phyloP scores from a whole-genome alignment of 2,797 vertebrate genomes.

The Ficedula albicollis region DNA sequence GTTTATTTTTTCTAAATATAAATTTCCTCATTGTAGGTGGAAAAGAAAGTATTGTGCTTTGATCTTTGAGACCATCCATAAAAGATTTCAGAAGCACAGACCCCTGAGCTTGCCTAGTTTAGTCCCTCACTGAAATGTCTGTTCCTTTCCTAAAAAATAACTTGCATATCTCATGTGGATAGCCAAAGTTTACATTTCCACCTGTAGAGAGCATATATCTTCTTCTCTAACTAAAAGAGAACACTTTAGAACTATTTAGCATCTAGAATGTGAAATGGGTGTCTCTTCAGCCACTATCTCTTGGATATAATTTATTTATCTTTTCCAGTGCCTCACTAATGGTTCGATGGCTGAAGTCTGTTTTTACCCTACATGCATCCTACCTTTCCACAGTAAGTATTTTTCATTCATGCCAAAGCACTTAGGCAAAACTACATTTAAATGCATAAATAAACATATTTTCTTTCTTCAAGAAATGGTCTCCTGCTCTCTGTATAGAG shows the following conservation, averaged over 20 bases:
- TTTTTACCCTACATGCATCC: constrained; percentile 90
- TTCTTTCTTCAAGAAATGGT: neutral
- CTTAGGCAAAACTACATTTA: neutral
- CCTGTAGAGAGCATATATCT: no score
- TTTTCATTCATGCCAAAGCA: neutral
- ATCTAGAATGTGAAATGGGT: no score
- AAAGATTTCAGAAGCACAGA: neutral
- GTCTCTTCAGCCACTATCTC: no score
- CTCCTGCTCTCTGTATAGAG: neutral
- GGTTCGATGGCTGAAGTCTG: constrained; percentile 93
- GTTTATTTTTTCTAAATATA: neutral
- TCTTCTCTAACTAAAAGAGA: no score
- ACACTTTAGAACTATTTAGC: no score
- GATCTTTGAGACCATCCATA: neutral
- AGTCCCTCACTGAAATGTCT: neutral
- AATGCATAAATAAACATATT: neutral
- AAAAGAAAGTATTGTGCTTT: neutral
- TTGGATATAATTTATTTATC: neutral
- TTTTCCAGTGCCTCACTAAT: constrained; percentile 87
- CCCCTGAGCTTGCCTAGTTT: neutral
- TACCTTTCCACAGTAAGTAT: constrained; percentile 94
- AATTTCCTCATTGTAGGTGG: neutral
- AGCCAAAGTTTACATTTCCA: no score
- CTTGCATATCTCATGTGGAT: neutral
- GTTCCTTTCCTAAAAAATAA: neutral